Percentiles rank a stretch among this genome's conserved stretches.
Evolutionary conservation across 2,113 vertebrate species (phyloP).

Genomic region (Phyllostomus hastatus): DNA sequence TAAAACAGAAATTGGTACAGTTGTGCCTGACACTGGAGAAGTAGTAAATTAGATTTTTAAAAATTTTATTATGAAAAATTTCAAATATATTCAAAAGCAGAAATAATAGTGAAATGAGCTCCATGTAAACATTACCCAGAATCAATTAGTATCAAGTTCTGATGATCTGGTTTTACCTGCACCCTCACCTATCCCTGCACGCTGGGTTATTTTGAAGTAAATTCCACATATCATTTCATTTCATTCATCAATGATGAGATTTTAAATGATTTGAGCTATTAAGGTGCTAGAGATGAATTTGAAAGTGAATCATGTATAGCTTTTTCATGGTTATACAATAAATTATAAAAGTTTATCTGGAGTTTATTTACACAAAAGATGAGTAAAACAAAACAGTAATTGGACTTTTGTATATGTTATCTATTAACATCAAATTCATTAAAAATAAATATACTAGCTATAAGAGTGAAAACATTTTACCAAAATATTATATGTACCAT

Average conservation of each 20-base stretch:
- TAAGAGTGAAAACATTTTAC: background rate
- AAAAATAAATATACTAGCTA: background rate
- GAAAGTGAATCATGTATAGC: background rate
- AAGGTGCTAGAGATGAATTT: background rate
- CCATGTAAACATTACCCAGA: background rate
- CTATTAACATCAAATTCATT: background rate
- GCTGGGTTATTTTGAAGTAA: background rate
- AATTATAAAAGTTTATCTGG: background rate
- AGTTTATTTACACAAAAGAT: background rate
- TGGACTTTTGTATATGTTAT: background rate
- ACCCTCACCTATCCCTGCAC: background rate
- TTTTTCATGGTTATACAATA: background rate
- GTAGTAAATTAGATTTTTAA: background rate
- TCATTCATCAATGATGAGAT: background rate
- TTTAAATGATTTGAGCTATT: conserved; percentile 10
- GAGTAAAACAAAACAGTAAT: background rate
- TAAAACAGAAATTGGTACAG: background rate
- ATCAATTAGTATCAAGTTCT: background rate
- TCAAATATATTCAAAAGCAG: background rate
- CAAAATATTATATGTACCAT: background rate
- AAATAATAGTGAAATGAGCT: background rate
- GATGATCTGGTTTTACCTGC: background rate
- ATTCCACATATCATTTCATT: background rate
- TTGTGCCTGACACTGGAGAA: background rate
- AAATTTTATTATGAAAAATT: background rate